Evolutionary conservation across 2,888 invertebrate species (phyloP).

Genomic region (Globia sparganii): DNA sequence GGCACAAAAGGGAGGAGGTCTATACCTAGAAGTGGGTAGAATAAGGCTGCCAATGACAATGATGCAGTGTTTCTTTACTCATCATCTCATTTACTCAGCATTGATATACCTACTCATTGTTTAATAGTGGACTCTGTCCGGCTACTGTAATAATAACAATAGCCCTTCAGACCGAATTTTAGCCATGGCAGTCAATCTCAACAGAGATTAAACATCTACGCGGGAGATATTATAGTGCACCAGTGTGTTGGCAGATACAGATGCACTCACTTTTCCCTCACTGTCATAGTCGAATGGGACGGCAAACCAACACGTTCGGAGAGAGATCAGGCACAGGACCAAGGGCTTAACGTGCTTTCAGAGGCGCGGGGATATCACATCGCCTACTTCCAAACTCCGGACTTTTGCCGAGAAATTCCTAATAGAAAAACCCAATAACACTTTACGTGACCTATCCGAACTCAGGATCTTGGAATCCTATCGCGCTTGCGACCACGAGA

Average conservation of each 20-base stretch:
- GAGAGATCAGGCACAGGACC: not conserved
- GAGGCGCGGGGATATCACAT: not conserved
- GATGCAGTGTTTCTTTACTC: not conserved
- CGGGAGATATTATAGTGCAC: not conserved
- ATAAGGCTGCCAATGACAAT: not conserved
- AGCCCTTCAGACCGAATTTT: too few relatives aligned
- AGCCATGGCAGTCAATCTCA: too few relatives aligned
- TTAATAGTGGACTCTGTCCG: not conserved
- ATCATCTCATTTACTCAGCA: not conserved
- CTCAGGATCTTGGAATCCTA: too few relatives aligned
- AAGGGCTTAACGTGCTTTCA: too few relatives aligned
- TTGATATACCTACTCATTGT: not conserved
- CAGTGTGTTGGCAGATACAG: not conserved
- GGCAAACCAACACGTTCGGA: not conserved
- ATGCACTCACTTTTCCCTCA: not conserved
- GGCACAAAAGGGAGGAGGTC: not conserved
- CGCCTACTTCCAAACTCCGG: not conserved
- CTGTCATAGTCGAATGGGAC: not conserved
- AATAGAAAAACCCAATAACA: not conserved
- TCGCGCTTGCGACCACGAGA: not conserved
- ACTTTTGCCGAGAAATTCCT: not conserved
- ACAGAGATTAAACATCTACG: too few relatives aligned
- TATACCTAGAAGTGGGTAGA: not conserved
- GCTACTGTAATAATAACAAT: too few relatives aligned
- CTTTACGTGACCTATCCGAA: not conserved